phyloP scores from a whole-genome alignment of 2,797 vertebrate species.

The Sebastes paucispinis region DNA sequence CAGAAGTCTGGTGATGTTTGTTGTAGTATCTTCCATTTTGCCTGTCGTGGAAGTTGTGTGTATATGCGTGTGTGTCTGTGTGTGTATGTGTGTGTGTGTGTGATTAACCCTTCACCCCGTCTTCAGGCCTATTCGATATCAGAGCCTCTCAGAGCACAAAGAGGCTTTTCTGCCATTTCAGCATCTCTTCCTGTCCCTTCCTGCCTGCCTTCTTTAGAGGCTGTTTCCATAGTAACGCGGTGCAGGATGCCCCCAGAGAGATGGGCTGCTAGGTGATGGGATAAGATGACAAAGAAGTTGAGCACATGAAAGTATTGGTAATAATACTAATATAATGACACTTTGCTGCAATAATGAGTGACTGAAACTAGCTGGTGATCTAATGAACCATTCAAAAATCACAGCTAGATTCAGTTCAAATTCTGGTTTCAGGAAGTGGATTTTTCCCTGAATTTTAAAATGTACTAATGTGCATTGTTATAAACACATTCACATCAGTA shows the following conservation, averaged over 20 bases:
- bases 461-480: not conserved
- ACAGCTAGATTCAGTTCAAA: not conserved
- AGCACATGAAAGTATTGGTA: not conserved
- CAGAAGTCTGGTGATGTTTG: not conserved
- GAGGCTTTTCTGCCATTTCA: slow-evolving; percentile 67
- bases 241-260: slow-evolving; percentile 42
- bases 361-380: not conserved
- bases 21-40: not conserved
- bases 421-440: not conserved
- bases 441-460: not conserved
- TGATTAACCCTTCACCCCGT: slow-evolving; percentile 22
- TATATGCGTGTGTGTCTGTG: not conserved
- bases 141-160: slow-evolving; percentile 51
- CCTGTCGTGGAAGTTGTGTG: slow-evolving; percentile 20
- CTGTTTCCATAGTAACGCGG: slow-evolving; percentile 77
- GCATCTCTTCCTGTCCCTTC: slow-evolving; percentile 60
- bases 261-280: slow-evolving; percentile 16
- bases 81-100: not conserved
- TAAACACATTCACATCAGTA: not conserved
- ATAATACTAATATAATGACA: not conserved
- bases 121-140: not conserved
- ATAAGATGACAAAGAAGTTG: slow-evolving; percentile 8
- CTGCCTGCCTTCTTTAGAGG: slow-evolving; percentile 44
- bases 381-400: not conserved
- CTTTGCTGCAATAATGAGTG: not conserved